Evolutionary conservation across 1,140 invertebrate genomes (phyloP), one percentile per base, ranked within the genome.

Genomic region (Chrysoperla carnea): DNA sequence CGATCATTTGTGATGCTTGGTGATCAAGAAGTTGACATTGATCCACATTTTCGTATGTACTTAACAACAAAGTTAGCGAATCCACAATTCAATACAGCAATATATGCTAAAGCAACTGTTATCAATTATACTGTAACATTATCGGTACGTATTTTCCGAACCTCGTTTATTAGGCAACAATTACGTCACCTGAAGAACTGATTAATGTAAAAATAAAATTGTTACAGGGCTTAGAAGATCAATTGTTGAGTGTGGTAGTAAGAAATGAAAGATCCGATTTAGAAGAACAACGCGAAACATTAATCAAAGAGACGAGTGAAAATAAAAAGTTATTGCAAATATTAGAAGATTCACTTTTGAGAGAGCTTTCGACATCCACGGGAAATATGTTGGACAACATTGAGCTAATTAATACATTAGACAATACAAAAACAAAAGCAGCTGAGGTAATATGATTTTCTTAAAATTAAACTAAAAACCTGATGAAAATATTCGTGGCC

Each of bases 381-480:
- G 87, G 87, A 13, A 91, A 89, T 59, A 92, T 92, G 83, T 60
- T 92, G 48, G 87, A 93, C 53, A 92, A 94, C 52, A 70, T 78
- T 0, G 85, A 91, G 46, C 63, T 92, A 0, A 73, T 94, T 4
- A 65, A 76, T 44, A 90, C 85, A 0, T 60, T 93, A n/a, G 87
- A 92, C 50, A 84, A 86, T 43, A 86, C 85, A 1, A 92, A 91
- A 61, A 69, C 70, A 1, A 90, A 88, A 54, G 84, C 84, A 8
- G 66, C 61, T 36, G 81, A 89, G 56, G 82, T 81, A 35, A 65
- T 57, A 23, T 23, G 2, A 23, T 23, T n/a, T 23, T 13, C 31
- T 36, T 43, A 17, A 40, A 15, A 40, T 36, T 40, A 17, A 44
- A 14, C 17, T 23, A 23, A 23, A 23, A 23, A 23, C n/a, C n/a